phyloP scores from a whole-genome alignment of 2,888 invertebrate species.

The Cremastinae sp. region DNA sequence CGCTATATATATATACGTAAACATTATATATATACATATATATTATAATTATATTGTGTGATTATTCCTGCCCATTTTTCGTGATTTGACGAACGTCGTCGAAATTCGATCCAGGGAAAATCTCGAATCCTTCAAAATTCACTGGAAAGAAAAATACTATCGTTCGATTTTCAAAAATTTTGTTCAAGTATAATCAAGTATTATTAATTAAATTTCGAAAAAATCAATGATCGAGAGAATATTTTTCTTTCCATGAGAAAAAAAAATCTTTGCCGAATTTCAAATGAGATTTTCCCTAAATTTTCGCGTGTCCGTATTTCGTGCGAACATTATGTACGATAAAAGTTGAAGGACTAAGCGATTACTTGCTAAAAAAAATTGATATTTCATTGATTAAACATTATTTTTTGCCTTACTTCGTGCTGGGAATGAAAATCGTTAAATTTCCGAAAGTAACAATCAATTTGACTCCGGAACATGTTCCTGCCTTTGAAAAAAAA shows the following conservation, averaged over 20 bases:
- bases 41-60: constrained; percentile 34
- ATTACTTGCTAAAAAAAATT: too few relatives aligned
- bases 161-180: neutral
- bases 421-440: too few relatives aligned
- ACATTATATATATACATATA: constrained; percentile 31
- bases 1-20: constrained; percentile 31
- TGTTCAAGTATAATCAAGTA: too few relatives aligned
- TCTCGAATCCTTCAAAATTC: constrained; percentile 1
- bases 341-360: neutral
- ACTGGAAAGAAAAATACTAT: constrained; percentile 8
- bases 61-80: constrained; percentile 61
- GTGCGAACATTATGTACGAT: neutral
- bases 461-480: too few relatives aligned
- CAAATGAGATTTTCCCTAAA: constrained; percentile 2
- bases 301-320: neutral
- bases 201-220: too few relatives aligned
- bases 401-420: too few relatives aligned
- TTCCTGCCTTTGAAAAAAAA: too few relatives aligned
- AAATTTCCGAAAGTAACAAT: too few relatives aligned
- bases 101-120: constrained; percentile 35
- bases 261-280: constrained; percentile 14
- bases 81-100: constrained; percentile 53
- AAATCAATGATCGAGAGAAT: too few relatives aligned
- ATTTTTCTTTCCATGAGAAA: neutral
- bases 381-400: too few relatives aligned